Evolutionary conservation across 2,888 invertebrate genomes (phyloP).

Genomic region (Busseola fusca): DNA sequence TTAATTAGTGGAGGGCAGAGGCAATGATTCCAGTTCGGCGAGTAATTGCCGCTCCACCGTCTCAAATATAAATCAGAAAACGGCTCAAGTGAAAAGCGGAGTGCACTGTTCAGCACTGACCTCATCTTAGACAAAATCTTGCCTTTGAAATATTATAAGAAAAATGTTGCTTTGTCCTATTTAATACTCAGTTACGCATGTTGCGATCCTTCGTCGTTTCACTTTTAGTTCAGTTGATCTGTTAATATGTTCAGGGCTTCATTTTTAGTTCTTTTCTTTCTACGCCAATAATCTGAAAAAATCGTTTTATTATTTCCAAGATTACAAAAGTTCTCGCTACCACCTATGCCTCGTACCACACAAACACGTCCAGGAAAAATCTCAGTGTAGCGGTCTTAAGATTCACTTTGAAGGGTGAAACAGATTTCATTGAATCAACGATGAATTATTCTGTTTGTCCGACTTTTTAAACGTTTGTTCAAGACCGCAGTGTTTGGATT

Average conservation of each 20-base stretch:
- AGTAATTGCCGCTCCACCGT: conserved; percentile 80
- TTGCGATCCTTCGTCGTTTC: neutral
- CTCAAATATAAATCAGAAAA: conserved; percentile 78
- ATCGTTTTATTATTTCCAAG: neutral
- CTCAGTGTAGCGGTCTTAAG: conserved; percentile 72
- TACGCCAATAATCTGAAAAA: neutral
- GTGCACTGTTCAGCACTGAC: neutral
- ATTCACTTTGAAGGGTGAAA: conserved; percentile 78
- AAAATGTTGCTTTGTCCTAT: neutral
- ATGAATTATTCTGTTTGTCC: conserved; percentile 87
- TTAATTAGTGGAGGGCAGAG: conserved; percentile 86
- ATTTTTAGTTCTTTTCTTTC: neutral
- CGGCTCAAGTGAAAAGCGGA: conserved; percentile 54
- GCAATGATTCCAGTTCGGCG: conserved; percentile 86
- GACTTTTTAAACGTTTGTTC: conserved; percentile 77
- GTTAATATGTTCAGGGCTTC: neutral
- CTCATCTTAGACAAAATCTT: no score
- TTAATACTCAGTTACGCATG: neutral
- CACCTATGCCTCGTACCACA: conserved; percentile 52
- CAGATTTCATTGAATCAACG: conserved; percentile 77
- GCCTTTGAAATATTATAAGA: no score
- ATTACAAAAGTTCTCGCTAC: conserved; percentile 16
- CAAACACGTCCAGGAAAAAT: conserved; percentile 77
- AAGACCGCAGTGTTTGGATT: conserved; percentile 68
- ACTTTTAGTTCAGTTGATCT: neutral